Conservation (phyloP, 2,888 invertebrate genomes). For the Melanotus villosus region DNA sequence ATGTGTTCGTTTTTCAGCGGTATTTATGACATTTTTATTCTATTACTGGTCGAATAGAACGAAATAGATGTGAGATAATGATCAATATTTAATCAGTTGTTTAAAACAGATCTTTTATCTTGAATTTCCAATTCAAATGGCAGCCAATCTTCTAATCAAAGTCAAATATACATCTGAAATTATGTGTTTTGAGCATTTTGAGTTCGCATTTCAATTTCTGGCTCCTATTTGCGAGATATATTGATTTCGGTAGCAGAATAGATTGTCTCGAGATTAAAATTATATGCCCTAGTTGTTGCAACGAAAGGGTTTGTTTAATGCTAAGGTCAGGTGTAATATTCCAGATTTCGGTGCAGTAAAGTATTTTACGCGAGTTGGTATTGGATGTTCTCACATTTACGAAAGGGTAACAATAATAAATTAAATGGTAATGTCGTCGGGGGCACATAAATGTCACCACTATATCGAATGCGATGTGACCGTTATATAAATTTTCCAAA, state of each 20-base stretch:
- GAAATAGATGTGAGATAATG: too few species aligned
- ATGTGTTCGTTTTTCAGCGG: too few species aligned
- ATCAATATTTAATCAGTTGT: too few species aligned
- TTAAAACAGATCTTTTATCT: too few species aligned
- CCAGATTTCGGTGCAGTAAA: conserved; percentile 36
- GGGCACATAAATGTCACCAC: conserved; percentile 56
- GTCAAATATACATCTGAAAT: too few species aligned
- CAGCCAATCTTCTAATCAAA: too few species aligned
- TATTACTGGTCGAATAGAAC: too few species aligned
- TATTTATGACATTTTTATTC: too few species aligned
- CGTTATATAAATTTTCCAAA: conserved; percentile 45
- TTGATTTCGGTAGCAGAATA: not conserved
- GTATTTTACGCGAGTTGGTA: conserved; percentile 36
- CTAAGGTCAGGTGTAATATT: conserved; percentile 39
- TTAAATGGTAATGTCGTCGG: conserved; percentile 54
- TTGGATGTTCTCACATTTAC: conserved; percentile 44
- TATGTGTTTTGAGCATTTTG: not conserved
- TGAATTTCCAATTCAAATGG: too few species aligned
- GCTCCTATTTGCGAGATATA: not conserved
- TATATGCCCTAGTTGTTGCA: conserved; percentile 27
- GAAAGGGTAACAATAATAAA: conserved; percentile 50
- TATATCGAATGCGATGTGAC: conserved; percentile 49
- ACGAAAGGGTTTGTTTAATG: conserved; percentile 27
- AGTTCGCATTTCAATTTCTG: not conserved
- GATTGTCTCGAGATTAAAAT: conserved; percentile 6